phyloP scores from a whole-genome alignment of 2,797 vertebrate species.

The Fundulus diaphanus region DNA sequence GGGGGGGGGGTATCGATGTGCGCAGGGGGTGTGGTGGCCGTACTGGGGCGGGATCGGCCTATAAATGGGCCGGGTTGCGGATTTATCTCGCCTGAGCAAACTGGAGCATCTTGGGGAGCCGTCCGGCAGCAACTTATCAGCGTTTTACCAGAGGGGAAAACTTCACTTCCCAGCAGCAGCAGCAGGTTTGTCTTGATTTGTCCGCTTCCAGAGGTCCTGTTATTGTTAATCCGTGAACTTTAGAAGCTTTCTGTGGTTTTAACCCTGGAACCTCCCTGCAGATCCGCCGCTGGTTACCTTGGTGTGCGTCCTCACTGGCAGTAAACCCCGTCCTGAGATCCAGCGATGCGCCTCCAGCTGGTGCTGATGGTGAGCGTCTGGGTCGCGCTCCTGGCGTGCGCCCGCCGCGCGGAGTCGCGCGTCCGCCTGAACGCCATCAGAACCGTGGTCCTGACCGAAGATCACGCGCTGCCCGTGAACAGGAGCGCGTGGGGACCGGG shows the following conservation, averaged over 20 bases:
- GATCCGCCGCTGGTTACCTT: no score
- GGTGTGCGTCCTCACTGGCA: no score
- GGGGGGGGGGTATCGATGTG: slow-evolving; percentile 11
- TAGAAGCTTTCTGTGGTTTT: not conserved
- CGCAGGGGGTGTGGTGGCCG: not conserved
- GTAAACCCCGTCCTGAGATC: no score
- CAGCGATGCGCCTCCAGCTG: slow-evolving; percentile 5
- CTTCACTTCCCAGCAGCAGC: not conserved
- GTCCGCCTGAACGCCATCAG: slow-evolving; percentile 65
- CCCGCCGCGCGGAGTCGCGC: slow-evolving; percentile 34
- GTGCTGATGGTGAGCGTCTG: slow-evolving; percentile 17
- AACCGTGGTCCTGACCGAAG: slow-evolving; percentile 51
- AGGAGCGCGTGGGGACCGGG: slow-evolving; percentile 60
- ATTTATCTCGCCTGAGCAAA: not conserved
- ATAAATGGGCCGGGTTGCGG: not conserved
- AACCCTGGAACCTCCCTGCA: not conserved
- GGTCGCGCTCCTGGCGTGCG: slow-evolving; percentile 17
- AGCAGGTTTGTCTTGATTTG: not conserved
- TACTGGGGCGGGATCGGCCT: not conserved
- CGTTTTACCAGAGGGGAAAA: no score
- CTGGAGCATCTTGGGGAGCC: not conserved
- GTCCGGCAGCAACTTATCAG: no score
- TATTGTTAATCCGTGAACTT: no score
- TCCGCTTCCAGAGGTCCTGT: no score
- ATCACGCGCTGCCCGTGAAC: slow-evolving; percentile 52